Conservation (phyloP, 1,140 invertebrate genomes). For the Magallana angulata region DNA sequence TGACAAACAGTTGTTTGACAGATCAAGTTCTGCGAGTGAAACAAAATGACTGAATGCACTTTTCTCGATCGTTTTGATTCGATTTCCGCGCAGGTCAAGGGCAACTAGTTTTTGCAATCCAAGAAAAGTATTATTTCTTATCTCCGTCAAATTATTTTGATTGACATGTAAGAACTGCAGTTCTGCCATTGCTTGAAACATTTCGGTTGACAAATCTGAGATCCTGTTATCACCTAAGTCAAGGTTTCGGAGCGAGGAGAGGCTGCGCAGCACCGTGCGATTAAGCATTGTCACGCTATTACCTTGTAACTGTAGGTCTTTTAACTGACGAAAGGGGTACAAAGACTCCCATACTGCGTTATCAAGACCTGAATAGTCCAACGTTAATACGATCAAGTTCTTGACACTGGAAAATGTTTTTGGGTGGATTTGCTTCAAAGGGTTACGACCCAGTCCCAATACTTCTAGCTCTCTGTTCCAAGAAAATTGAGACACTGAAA, state of each 20-base stretch:
- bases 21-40: constrained; percentile 41
- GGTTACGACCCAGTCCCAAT: constrained; percentile 46
- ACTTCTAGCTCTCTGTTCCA: constrained; percentile 35
- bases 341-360: constrained; percentile 43
- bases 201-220: background rate
- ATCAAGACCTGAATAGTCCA: constrained; percentile 22
- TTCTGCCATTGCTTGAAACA: background rate
- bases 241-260: background rate
- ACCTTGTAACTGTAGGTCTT: constrained; percentile 44
- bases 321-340: constrained; percentile 1
- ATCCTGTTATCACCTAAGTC: constrained; percentile 39
- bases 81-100: constrained; percentile 39
- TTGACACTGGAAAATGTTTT: constrained; percentile 17
- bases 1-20: constrained; percentile 51
- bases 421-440: background rate
- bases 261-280: background rate
- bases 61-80: constrained; percentile 20
- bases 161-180: constrained; percentile 31
- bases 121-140: constrained; percentile 35
- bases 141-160: constrained; percentile 17
- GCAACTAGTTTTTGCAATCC: constrained; percentile 40
- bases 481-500: constrained; percentile 31
- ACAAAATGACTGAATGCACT: background rate
- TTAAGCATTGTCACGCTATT: constrained; percentile 32
- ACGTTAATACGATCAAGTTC: constrained; percentile 22